phyloP scores from a whole-genome alignment of 2,888 invertebrate species.

The Dicyrtoma fusca region DNA sequence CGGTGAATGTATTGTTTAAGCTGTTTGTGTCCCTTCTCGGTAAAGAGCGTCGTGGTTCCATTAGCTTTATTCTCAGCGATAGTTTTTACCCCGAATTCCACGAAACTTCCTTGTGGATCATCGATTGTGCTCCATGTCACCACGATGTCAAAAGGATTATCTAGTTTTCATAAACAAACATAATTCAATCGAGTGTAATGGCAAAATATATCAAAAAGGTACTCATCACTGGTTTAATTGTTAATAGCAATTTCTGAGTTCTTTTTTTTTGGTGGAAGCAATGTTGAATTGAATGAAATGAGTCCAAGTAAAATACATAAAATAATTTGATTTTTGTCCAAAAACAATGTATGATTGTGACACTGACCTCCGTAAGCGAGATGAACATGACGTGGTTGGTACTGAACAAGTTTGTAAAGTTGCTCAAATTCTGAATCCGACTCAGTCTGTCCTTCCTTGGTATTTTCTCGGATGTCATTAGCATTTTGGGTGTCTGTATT shows the following conservation, averaged over 20 bases:
- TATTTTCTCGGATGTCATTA: too few species aligned
- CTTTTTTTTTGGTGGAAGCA: too few species aligned
- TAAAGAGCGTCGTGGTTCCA: conserved; percentile 42
- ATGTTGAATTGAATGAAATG: too few species aligned
- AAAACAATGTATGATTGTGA: too few species aligned
- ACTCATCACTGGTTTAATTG: too few species aligned
- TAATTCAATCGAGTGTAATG: too few species aligned
- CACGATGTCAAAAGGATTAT: conserved; percentile 48
- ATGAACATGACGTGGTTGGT: conserved; percentile 54
- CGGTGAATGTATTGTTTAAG: conserved; percentile 52
- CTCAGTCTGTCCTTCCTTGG: too few species aligned
- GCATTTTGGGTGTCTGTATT: too few species aligned
- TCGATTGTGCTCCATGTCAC: conserved; percentile 54
- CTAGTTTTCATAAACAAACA: too few species aligned
- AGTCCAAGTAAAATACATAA: too few species aligned
- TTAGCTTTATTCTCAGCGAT: conserved; percentile 27
- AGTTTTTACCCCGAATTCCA: conserved; percentile 47
- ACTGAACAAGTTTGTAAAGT: conserved; percentile 11
- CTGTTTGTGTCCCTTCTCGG: conserved; percentile 43
- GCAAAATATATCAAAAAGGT: too few species aligned
- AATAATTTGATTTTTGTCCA: not conserved
- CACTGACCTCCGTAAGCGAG: conserved; percentile 52
- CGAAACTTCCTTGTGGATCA: conserved; percentile 39
- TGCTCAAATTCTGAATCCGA: conserved; percentile 4
- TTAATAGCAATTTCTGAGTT: too few species aligned